Conservation (phyloP, 2,113 vertebrate genomes). For the Dinomys branickii region DNA sequence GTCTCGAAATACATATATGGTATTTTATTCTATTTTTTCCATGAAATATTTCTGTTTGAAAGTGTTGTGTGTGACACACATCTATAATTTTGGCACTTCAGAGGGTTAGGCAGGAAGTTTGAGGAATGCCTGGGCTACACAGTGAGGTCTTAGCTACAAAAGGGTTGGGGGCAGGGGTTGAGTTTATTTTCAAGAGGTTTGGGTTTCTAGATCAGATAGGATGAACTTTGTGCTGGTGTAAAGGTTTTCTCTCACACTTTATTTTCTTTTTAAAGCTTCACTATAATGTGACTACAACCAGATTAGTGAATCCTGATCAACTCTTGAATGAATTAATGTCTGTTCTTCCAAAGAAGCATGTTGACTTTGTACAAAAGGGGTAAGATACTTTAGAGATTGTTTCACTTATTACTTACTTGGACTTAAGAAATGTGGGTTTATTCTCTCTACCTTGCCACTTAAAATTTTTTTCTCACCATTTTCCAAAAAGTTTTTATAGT, state of each 20-base stretch:
- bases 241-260: conserved; percentile 3
- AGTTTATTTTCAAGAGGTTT: not conserved
- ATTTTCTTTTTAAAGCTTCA: conserved; percentile 88
- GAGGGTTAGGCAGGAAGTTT: not conserved
- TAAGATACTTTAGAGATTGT: conserved; percentile 80
- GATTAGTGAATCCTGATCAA: conserved; percentile 92
- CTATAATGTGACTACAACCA: conserved; percentile 95
- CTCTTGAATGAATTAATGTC: conserved; percentile 92
- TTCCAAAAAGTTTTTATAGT: conserved; percentile 29
- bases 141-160: not conserved
- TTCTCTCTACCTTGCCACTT: not conserved
- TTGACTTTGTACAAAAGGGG: conserved; percentile 95
- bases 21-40: too few relatives aligned
- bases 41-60: conserved; percentile 53
- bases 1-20: too few relatives aligned
- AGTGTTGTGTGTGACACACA: not conserved
- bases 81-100: not conserved
- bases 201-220: not conserved
- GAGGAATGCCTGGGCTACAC: not conserved
- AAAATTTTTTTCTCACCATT: not conserved
- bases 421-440: not conserved
- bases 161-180: not conserved
- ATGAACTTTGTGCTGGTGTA: conserved; percentile 7
- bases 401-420: not conserved
- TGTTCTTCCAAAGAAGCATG: conserved; percentile 91